These are phyloP conservation scores for Jordanella pulchra DNA, from an alignment of 2,797 vertebrate genomes.

Conservation along the genomic window DNA sequence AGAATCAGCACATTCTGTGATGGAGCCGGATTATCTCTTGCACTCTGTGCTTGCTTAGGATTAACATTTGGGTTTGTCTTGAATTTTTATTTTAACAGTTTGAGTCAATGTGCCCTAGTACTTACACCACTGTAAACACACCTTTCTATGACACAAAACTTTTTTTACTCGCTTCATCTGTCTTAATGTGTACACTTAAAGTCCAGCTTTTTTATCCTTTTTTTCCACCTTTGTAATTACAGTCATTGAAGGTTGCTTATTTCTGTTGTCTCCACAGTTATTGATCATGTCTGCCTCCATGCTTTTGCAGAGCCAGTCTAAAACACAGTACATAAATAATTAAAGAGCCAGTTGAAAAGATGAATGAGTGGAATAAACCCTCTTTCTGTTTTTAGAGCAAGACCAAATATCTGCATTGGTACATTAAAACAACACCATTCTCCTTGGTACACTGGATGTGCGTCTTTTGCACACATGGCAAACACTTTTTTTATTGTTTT, in stretches of 20 bases:
- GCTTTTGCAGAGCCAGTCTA: constrained; percentile 40
- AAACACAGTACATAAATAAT: constrained; percentile 76
- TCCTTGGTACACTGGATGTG: constrained; percentile 33
- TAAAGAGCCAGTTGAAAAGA: constrained; percentile 78
- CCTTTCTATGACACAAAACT: background rate
- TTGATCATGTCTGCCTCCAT: constrained; percentile 62
- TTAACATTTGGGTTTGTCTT: constrained; percentile 12
- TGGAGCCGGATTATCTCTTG: constrained; percentile 39
- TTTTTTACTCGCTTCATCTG: background rate
- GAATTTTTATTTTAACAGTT: constrained; percentile 9
- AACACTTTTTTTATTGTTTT: constrained; percentile 38
- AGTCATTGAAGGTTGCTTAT: constrained; percentile 17
- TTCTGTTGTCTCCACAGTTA: constrained; percentile 36
- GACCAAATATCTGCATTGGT: constrained; percentile 37
- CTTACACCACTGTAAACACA: background rate
- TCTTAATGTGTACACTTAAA: background rate
- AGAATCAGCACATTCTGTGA: constrained; percentile 53
- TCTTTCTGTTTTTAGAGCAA: constrained; percentile 35
- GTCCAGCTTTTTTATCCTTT: background rate
- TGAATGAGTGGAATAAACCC: constrained; percentile 74
- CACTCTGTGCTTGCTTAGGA: constrained; percentile 26
- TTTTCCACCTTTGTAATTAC: constrained; percentile 22
- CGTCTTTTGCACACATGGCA: constrained; percentile 43
- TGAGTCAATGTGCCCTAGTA: constrained; percentile 4
- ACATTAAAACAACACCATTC: constrained; percentile 15